These are phyloP conservation scores for Ostrea denselamellosa DNA, from an alignment of 1,140 invertebrate genomes.

Conservation along the genomic window DNA sequence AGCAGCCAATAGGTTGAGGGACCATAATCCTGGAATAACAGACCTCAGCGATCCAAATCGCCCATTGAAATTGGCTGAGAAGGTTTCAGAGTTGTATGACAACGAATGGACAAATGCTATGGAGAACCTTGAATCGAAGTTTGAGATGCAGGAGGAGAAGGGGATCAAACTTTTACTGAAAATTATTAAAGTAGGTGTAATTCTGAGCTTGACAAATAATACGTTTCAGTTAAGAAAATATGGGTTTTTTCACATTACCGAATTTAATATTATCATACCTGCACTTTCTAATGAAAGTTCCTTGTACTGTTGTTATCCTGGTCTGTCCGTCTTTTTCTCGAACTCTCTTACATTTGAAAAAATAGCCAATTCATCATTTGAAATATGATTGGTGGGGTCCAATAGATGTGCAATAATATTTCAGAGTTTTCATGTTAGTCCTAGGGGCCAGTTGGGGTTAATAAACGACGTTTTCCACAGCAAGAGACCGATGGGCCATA, in stretches of 20 bases:
- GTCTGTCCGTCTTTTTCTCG: not conserved
- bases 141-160: slow-evolving; percentile 20
- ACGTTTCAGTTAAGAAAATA: no score
- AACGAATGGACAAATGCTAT: slow-evolving; percentile 51
- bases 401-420: not conserved
- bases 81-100: slow-evolving; percentile 45
- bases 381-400: not conserved
- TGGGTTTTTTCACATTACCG: no score
- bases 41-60: slow-evolving; percentile 48
- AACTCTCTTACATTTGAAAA: not conserved
- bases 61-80: slow-evolving; percentile 48
- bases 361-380: not conserved
- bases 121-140: not conserved
- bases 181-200: slow-evolving; percentile 41
- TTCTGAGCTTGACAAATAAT: not conserved
- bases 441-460: no score
- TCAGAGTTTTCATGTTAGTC: no score
- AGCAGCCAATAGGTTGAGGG: slow-evolving; percentile 29
- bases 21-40: slow-evolving; percentile 48
- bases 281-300: no score
- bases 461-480: no score
- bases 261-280: not conserved
- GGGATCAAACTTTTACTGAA: slow-evolving; percentile 37
- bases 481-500: not conserved
- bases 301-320: no score